These are phyloP conservation scores for Antechinus flavipes DNA, from an alignment of 2,113 vertebrate genomes.

Conservation along the genomic window DNA sequence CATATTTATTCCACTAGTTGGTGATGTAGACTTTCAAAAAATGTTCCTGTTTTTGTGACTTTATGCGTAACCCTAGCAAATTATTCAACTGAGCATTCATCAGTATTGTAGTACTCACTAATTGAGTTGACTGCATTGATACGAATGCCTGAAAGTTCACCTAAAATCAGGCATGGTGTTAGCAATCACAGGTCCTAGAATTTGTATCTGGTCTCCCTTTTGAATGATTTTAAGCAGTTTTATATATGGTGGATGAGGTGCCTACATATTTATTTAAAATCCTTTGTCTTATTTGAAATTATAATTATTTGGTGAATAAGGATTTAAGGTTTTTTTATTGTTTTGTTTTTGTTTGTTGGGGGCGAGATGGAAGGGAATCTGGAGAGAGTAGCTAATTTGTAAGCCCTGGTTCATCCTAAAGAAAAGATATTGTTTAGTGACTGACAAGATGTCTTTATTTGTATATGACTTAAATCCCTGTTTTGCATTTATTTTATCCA, in stretches of 20 bases:
- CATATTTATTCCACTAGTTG: slow-evolving; percentile 49
- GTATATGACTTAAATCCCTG: slow-evolving; percentile 82
- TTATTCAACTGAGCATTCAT: slow-evolving; percentile 12
- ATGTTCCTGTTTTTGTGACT: slow-evolving; percentile 58
- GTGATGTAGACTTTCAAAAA: not conserved
- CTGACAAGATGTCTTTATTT: slow-evolving; percentile 83
- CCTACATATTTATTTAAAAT: slow-evolving; percentile 92
- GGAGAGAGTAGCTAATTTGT: slow-evolving; percentile 75
- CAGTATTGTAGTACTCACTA: slow-evolving; percentile 55
- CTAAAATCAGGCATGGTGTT: slow-evolving; percentile 77
- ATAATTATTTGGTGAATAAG: slow-evolving; percentile 87
- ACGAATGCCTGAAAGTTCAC: slow-evolving; percentile 56
- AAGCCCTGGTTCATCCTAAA: slow-evolving; percentile 79
- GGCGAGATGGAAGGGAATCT: slow-evolving; percentile 70
- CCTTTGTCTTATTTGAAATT: slow-evolving; percentile 89
- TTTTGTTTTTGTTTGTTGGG: not conserved
- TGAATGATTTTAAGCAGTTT: slow-evolving; percentile 87
- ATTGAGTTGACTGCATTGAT: slow-evolving; percentile 44
- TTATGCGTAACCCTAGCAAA: slow-evolving; percentile 45
- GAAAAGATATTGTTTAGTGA: slow-evolving; percentile 85
- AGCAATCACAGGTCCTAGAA: slow-evolving; percentile 84
- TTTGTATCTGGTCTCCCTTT: slow-evolving; percentile 85
- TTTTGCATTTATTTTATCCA: slow-evolving; percentile 84
- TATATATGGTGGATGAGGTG: slow-evolving; percentile 89
- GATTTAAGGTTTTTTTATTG: slow-evolving; percentile 74